Conservation (phyloP, 2,797 vertebrate genomes). For the Sciurus vulgaris region DNA sequence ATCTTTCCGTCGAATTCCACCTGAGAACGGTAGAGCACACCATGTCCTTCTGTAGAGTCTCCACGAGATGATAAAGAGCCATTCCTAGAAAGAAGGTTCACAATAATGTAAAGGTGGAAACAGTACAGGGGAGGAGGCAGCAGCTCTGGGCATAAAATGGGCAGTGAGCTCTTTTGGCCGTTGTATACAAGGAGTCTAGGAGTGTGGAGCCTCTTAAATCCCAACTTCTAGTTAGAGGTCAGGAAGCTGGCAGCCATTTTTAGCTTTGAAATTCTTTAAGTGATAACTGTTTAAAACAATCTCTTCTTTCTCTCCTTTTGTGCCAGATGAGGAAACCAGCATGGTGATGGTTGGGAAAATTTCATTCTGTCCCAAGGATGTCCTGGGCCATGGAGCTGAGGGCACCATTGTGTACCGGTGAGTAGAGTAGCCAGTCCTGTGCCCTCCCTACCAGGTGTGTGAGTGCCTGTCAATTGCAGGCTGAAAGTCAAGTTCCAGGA, state of each 20-base stretch:
- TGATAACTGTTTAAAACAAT: neutral
- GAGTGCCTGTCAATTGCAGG: neutral
- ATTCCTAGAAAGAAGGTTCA: neutral
- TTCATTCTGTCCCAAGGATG: slow-evolving; percentile 94
- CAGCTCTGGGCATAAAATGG: rapidly evolving
- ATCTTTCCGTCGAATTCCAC: neutral
- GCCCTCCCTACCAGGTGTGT: rapidly evolving
- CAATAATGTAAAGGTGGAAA: neutral
- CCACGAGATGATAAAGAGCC: neutral
- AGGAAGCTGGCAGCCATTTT: neutral
- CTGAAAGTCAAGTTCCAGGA: neutral
- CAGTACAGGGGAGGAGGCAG: neutral
- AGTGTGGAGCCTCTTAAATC: neutral
- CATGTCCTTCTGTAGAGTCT: neutral
- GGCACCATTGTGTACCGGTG: slow-evolving; percentile 99
- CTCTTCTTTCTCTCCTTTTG: slow-evolving; percentile 34
- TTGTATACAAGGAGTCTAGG: neutral
- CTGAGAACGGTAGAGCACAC: neutral
- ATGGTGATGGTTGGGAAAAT: slow-evolving; percentile 95
- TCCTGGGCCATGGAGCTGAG: slow-evolving; percentile 97
- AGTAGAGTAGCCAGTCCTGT: slow-evolving; percentile 34
- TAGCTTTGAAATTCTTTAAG: neutral
- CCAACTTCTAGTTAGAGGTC: neutral
- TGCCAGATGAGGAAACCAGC: slow-evolving; percentile 92
- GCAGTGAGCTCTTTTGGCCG: neutral